These are phyloP conservation scores for Helicoverpa assulta DNA, from an alignment of 2,888 invertebrate genomes.

Conservation along the genomic window DNA sequence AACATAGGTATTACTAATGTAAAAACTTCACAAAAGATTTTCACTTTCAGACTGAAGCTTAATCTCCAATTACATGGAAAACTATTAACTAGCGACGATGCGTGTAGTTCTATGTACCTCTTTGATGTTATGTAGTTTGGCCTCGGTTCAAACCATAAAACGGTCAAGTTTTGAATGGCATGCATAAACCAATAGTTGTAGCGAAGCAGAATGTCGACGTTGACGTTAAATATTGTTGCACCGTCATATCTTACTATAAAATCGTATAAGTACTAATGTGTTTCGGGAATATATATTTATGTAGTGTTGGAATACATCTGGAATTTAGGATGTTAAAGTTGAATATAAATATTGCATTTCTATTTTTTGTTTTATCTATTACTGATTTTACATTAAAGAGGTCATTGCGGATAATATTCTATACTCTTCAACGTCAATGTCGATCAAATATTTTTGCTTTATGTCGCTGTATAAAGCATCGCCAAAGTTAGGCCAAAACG, in stretches of 20 bases:
- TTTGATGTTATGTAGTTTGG: conserved; percentile 7
- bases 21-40: no score
- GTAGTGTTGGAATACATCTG: no score
- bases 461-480: no score
- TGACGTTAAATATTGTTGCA: conserved; percentile 23
- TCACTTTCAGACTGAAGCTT: no score
- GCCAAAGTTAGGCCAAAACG: no score
- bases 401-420: no score
- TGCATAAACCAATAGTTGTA: conserved; percentile 29
- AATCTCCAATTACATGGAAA: background rate
- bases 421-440: no score
- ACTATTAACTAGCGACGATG: background rate
- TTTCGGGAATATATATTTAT: background rate
- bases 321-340: background rate
- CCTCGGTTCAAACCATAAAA: conserved; percentile 37
- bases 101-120: background rate
- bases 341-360: background rate
- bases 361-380: background rate
- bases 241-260: conserved; percentile 20
- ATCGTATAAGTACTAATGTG: background rate
- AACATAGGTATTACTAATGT: no score
- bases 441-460: no score
- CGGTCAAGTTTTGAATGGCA: conserved; percentile 19
- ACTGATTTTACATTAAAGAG: no score
- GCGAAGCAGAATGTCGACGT: background rate